These are phyloP conservation scores for Orthosia cruda DNA, from an alignment of 2,888 invertebrate species.

Conservation along the genomic window DNA sequence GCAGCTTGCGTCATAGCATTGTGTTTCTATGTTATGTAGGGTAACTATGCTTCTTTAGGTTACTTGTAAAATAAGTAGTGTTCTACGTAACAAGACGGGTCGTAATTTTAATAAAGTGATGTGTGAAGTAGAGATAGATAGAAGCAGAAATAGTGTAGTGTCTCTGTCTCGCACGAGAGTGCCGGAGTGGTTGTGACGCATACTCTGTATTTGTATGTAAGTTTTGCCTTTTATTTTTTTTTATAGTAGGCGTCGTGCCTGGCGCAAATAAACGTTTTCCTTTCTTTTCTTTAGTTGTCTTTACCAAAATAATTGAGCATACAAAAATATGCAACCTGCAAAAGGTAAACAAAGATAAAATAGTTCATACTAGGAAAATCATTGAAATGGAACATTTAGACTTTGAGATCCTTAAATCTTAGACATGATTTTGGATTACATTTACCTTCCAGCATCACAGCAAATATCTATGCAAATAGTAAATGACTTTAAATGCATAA, in stretches of 20 bases:
- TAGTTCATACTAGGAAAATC: background rate
- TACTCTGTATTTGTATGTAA: too few species aligned
- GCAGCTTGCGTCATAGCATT: conserved; percentile 85
- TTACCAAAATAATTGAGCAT: background rate
- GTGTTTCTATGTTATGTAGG: conserved; percentile 78
- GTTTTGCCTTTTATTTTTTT: too few species aligned
- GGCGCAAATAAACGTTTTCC: too few species aligned
- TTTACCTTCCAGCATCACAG: background rate
- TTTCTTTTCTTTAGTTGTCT: background rate
- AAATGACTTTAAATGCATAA: conserved; percentile 20
- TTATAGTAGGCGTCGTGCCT: too few species aligned
- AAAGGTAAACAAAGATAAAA: background rate
- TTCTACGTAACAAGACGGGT: too few species aligned
- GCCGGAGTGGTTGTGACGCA: too few species aligned
- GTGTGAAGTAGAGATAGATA: background rate
- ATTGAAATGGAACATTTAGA: too few species aligned
- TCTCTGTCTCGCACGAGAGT: too few species aligned
- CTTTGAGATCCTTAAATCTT: too few species aligned
- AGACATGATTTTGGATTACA: too few species aligned
- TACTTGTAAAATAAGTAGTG: background rate
- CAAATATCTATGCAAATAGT: conserved; percentile 19
- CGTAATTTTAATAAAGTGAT: background rate
- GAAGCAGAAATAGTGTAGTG: too few species aligned
- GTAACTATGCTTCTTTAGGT: conserved; percentile 67
- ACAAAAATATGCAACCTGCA: background rate